Conservation (phyloP, 2,888 invertebrate genomes). For the Pelosia muscerda region DNA sequence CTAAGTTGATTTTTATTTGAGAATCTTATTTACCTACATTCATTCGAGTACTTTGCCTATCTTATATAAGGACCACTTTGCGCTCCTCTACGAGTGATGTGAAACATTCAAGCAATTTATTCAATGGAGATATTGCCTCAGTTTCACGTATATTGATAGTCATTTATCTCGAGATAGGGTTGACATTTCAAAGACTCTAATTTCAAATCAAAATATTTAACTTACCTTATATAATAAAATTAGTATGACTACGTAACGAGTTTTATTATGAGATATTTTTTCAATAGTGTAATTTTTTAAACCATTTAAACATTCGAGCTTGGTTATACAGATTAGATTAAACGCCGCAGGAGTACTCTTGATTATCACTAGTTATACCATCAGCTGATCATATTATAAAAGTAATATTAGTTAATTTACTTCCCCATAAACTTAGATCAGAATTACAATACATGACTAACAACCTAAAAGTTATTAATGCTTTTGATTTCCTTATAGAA, state of each 20-base stretch:
- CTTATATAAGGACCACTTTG: neutral
- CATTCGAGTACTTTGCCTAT: neutral
- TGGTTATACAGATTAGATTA: no score
- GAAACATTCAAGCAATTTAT: slow-evolving; percentile 69
- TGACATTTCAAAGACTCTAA: slow-evolving; percentile 25
- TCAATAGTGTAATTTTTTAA: no score
- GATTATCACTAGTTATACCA: neutral
- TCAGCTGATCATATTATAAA: neutral
- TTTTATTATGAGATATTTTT: no score
- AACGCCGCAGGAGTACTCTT: no score
- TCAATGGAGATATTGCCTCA: slow-evolving; percentile 74
- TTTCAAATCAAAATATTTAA: neutral
- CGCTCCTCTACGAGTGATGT: slow-evolving; percentile 36
- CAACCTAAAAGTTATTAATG: no score
- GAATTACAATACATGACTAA: no score
- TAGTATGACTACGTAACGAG: no score
- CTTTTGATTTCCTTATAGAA: no score
- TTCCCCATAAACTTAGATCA: neutral
- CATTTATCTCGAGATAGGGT: slow-evolving; percentile 53
- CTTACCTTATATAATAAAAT: no score
- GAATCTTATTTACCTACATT: neutral
- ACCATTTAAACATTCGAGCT: no score
- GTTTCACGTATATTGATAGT: slow-evolving; percentile 67
- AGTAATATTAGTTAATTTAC: neutral
- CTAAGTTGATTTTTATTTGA: neutral